phyloP scores from a whole-genome alignment of 2,797 vertebrate species.

The Rhynchotus rufescens region DNA sequence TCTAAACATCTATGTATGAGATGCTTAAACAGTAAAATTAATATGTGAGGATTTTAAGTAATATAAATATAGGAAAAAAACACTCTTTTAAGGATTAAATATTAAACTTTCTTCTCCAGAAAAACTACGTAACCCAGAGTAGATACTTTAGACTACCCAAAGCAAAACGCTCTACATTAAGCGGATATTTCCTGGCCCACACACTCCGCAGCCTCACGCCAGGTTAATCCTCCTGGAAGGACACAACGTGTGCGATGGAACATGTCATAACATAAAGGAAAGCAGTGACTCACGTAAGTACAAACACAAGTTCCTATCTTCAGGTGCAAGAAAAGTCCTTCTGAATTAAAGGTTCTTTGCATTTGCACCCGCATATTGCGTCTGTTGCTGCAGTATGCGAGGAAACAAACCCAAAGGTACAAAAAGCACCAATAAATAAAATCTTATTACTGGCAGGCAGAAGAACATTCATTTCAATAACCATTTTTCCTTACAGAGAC shows the following conservation, averaged over 20 bases:
- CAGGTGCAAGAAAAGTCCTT: background rate
- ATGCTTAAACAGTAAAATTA: background rate
- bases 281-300: background rate
- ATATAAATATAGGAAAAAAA: background rate
- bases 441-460: background rate
- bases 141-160: background rate
- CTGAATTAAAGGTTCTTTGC: background rate
- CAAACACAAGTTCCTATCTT: background rate
- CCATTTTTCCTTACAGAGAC: background rate
- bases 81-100: background rate
- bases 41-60: background rate
- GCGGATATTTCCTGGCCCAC: background rate
- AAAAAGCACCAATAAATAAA: background rate
- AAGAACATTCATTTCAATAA: background rate
- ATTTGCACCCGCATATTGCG: background rate
- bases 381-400: background rate
- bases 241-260: background rate
- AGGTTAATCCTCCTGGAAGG: background rate
- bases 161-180: rapidly evolving
- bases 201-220: background rate
- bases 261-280: background rate
- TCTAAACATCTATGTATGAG: background rate
- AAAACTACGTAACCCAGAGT: background rate
- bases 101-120: background rate
- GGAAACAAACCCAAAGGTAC: background rate